Conservation (phyloP, 2,113 vertebrate genomes). For the Nicator chloris region DNA sequence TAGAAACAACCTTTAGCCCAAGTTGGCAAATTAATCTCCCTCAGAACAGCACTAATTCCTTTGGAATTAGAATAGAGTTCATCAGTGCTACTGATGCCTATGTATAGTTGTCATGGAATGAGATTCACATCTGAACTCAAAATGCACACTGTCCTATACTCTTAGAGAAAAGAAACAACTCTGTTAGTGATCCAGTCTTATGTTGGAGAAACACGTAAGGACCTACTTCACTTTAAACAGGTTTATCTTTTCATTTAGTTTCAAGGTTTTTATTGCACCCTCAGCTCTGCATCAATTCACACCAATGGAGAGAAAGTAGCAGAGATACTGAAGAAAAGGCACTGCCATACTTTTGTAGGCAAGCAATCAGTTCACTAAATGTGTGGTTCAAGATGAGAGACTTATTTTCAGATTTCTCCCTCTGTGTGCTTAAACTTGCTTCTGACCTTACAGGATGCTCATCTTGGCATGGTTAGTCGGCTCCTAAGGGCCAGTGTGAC, state of each 20-base stretch:
- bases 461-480: background rate
- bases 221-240: background rate
- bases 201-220: background rate
- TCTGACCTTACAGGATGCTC: background rate
- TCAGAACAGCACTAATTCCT: background rate
- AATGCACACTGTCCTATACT: background rate
- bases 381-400: background rate
- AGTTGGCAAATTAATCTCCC: background rate
- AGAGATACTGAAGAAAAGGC: background rate
- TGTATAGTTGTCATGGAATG: background rate
- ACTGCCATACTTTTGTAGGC: background rate
- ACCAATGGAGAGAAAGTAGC: background rate
- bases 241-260: background rate
- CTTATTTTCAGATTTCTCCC: background rate
- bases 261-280: background rate
- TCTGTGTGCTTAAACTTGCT: background rate
- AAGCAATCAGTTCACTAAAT: background rate
- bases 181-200: background rate
- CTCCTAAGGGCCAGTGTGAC: background rate
- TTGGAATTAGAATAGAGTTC: background rate
- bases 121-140: background rate
- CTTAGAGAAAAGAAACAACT: background rate
- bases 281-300: background rate
- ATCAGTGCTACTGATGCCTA: background rate
- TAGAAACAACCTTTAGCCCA: background rate